Evolutionary conservation across 2,113 vertebrate genomes (phyloP), one percentile per base, ranked within the genome.

Genomic region (Hyla sarda): DNA sequence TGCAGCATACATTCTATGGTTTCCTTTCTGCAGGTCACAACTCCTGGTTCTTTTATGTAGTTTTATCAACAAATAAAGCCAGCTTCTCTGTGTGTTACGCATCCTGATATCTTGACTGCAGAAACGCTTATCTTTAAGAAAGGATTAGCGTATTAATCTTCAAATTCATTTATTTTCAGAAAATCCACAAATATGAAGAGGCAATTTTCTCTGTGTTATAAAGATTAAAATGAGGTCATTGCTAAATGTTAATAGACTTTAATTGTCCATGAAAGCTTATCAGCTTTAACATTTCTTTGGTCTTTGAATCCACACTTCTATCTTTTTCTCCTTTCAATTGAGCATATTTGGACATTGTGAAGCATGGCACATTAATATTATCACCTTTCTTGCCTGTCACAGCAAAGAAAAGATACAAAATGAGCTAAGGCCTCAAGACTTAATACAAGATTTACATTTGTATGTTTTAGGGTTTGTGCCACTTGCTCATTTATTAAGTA

Each of bases 121-220:
- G 28, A 85, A 85, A 52, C 73, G 65, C 83, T 85, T 78, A 85
- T 77, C 73, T 67, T 78, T n/a, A 67, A 77, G 58, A 78, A 76
- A 78, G 83, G 83, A 85, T 85, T 85, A 85, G 47, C 25, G 28
- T 69, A 78, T 85, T 85, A 85, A 85, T 85, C 83, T 85, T 85
- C 74, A 52, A 69, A 67, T 85, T 84, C 41, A 78, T 85, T 85
- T 67, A 85, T 85, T 85, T 85, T 30, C 45, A 52, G 50, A 78
- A 67, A 85, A 78, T 28, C 41, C 74, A 60, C 74, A 78, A 77
- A 60, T 65, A 67, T 85, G 74, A 77, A 85, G 74, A 85, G 60
- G 83, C 60, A 67, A 77, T 85, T 84, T 85, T 75, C 47, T 32
- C 62, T 37, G 45, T 85, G 37, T 85, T 78, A 67, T 85, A 67